Evolutionary conservation across 2,797 vertebrate genomes (phyloP).

Genomic region (Sphenopsis melanotis): DNA sequence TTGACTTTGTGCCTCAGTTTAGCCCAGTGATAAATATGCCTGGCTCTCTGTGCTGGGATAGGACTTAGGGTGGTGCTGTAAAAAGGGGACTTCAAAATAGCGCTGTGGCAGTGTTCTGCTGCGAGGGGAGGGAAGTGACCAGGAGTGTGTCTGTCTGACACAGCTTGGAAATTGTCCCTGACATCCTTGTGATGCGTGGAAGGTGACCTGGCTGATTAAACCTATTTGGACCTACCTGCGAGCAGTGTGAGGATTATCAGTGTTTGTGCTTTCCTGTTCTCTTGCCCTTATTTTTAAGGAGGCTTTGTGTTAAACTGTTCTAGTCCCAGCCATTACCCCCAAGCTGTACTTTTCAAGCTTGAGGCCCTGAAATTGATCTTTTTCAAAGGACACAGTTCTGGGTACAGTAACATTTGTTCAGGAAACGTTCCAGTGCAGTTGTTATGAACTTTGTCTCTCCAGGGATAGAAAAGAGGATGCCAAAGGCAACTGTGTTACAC

Average conservation of each 20-base stretch:
- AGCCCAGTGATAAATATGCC: neutral
- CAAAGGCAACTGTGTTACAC: neutral
- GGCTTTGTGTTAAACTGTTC: neutral
- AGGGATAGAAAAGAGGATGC: neutral
- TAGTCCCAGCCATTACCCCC: neutral
- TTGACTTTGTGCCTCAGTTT: neutral
- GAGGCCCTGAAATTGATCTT: neutral
- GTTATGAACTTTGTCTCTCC: neutral
- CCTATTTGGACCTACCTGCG: neutral
- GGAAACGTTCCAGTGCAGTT: neutral
- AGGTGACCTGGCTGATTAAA: neutral
- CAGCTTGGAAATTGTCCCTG: neutral
- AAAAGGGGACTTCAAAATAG: neutral
- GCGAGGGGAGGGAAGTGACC: neutral
- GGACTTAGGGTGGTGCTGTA: neutral
- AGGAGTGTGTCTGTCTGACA: neutral
- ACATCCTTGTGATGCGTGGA: neutral
- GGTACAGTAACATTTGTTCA: neutral
- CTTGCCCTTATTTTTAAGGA: neutral
- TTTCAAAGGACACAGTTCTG: neutral
- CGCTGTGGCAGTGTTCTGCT: rapidly evolving
- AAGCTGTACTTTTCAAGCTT: neutral
- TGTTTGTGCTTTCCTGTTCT: neutral
- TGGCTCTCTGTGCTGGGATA: neutral
- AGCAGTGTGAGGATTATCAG: neutral